phyloP scores from a whole-genome alignment of 2,797 vertebrate species.

The Amphiprion clarkii region DNA sequence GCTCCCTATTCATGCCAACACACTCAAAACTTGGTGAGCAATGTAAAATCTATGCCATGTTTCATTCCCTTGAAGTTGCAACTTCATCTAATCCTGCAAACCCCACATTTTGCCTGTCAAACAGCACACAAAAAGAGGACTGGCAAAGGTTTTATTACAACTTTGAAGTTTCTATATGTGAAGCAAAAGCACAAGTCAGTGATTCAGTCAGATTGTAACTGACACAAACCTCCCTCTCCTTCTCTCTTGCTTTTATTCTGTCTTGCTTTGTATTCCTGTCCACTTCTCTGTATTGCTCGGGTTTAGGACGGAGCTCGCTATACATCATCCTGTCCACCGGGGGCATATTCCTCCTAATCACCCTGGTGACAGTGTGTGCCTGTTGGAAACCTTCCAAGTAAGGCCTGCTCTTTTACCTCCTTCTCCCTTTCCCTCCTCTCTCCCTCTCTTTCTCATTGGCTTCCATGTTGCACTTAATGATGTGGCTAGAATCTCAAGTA shows the following conservation, averaged over 20 bases:
- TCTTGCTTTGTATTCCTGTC: conserved; percentile 16
- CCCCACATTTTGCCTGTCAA: neutral
- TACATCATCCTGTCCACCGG: conserved; percentile 98
- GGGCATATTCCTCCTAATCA: conserved; percentile 98
- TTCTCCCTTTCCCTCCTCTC: neutral
- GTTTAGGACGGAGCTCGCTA: conserved; percentile 94
- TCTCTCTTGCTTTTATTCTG: conserved; percentile 25
- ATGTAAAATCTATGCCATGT: neutral
- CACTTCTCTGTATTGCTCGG: conserved; percentile 54
- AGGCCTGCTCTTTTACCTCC: conserved; percentile 57
- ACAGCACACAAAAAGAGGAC: neutral
- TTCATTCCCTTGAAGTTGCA: conserved; percentile 6
- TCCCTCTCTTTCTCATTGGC: conserved; percentile 22
- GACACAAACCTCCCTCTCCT: conserved; percentile 16
- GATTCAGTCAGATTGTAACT: conserved; percentile 16
- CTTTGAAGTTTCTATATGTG: conserved; percentile 3
- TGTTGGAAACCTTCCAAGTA: conserved; percentile 99
- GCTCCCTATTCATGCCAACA: conserved; percentile 47
- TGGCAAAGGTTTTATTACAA: neutral
- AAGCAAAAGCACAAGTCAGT: conserved; percentile 8
- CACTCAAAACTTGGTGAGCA: conserved; percentile 50
- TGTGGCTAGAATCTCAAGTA: conserved; percentile 69
- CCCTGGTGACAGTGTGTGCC: conserved; percentile 98
- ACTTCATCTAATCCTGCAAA: conserved; percentile 5
- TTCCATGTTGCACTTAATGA: conserved; percentile 51